Evolutionary conservation across 2,797 vertebrate species (phyloP).

Genomic region (Tolypeutes matacus): DNA sequence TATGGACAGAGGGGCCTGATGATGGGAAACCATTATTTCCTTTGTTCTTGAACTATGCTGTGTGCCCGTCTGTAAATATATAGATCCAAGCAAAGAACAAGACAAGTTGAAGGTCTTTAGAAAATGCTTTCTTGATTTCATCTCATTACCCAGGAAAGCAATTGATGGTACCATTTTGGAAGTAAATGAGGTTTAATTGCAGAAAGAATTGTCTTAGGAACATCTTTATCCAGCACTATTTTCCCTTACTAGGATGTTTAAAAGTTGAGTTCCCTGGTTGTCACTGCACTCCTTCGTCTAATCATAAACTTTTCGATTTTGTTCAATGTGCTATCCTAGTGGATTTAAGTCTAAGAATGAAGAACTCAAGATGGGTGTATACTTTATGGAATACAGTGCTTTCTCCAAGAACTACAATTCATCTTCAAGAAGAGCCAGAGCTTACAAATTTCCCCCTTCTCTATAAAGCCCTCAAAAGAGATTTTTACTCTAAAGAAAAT

Average conservation of each 20-base stretch:
- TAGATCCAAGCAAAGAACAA: not conserved
- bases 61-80: conserved; percentile 46
- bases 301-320: conserved; percentile 41
- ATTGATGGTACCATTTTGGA: conserved; percentile 56
- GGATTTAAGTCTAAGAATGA: not conserved
- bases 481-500: conserved; percentile 66
- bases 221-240: conserved; percentile 28
- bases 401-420: not conserved
- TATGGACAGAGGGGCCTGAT: not conserved
- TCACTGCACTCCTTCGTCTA: conserved; percentile 34
- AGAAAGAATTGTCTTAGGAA: conserved; percentile 56
- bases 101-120: conserved; percentile 18
- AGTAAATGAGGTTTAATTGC: conserved; percentile 70
- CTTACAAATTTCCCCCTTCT: not conserved
- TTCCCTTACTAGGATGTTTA: not conserved
- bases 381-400: conserved; percentile 31
- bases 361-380: not conserved
- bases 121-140: conserved; percentile 65
- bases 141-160: conserved; percentile 54
- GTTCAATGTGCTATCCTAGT: not conserved
- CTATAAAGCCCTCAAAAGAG: not conserved
- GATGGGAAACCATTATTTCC: not conserved
- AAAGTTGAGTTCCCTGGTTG: conserved; percentile 5
- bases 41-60: conserved; percentile 38
- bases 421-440: not conserved